Conservation (phyloP, 2,113 vertebrate species). For the Dinomys branickii region DNA sequence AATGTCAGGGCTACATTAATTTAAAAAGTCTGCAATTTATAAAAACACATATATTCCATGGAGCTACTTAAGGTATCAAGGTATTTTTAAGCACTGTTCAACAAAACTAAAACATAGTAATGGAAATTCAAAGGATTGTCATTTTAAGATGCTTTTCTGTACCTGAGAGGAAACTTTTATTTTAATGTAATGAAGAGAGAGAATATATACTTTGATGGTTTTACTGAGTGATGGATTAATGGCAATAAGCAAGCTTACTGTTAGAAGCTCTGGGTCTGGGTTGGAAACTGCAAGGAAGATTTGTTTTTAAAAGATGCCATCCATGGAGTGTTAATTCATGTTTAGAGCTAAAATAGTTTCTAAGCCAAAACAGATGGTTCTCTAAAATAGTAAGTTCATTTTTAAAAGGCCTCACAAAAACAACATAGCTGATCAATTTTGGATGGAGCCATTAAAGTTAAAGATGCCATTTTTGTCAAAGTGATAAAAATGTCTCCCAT, state of each 20-base stretch:
- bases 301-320: not conserved
- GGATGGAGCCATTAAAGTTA: slow-evolving; percentile 72
- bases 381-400: slow-evolving; percentile 57
- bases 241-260: not conserved
- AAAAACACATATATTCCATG: not conserved
- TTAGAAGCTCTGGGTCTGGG: not conserved
- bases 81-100: not conserved
- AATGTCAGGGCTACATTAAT: not conserved
- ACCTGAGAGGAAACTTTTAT: not conserved
- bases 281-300: not conserved
- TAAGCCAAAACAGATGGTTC: not conserved
- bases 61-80: not conserved
- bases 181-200: not conserved
- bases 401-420: slow-evolving; percentile 60
- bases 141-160: not conserved
- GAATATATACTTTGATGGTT: not conserved
- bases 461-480: slow-evolving; percentile 73
- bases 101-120: not conserved
- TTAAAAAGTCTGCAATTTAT: not conserved
- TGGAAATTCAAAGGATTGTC: not conserved
- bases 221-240: not conserved
- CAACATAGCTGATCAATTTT: slow-evolving; percentile 73
- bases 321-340: slow-evolving; percentile 4
- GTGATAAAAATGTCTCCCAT: slow-evolving; percentile 73
- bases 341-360: slow-evolving; percentile 11